These are phyloP conservation scores for Drosophila pseudoobscura DNA, from an alignment of 1,140 invertebrate genomes.

Conservation along the genomic window DNA sequence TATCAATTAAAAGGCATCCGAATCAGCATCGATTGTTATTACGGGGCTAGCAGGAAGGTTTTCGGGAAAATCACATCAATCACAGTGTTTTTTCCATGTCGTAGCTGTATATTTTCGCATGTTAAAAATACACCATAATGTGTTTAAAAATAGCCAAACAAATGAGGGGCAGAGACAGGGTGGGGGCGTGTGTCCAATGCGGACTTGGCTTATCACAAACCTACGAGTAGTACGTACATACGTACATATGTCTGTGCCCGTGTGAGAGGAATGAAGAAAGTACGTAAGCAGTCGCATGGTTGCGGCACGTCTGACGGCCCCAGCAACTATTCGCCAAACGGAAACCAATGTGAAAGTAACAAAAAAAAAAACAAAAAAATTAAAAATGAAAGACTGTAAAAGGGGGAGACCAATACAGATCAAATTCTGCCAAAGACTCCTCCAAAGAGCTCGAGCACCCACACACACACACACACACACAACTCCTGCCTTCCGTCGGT, in stretches of 20 bases:
- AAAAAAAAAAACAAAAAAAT: constrained; percentile 1
- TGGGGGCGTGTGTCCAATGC: constrained; percentile 52
- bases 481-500: not conserved
- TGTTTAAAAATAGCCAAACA: too few relatives aligned
- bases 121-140: not conserved
- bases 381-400: constrained; percentile 1
- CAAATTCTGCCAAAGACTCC: constrained; percentile 4
- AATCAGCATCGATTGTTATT: too few relatives aligned
- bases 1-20: not conserved
- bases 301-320: constrained; percentile 40
- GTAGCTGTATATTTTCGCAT: constrained; percentile 27
- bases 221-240: constrained; percentile 5
- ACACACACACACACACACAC: not conserved
- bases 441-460: constrained; percentile 4
- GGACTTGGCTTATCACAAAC: constrained; percentile 64
- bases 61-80: not conserved
- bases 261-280: constrained; percentile 41
- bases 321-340: constrained; percentile 51
- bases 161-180: constrained; percentile 54
- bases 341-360: constrained; percentile 53
- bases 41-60: too few relatives aligned
- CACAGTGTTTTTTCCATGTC: constrained; percentile 28
- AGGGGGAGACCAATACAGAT: constrained; percentile 11
- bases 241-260: not conserved
- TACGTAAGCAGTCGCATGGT: constrained; percentile 51